Evolutionary conservation across 1,140 invertebrate species (phyloP), one percentile per base, ranked within the genome.

Genomic region (Rhysida immarginata): DNA sequence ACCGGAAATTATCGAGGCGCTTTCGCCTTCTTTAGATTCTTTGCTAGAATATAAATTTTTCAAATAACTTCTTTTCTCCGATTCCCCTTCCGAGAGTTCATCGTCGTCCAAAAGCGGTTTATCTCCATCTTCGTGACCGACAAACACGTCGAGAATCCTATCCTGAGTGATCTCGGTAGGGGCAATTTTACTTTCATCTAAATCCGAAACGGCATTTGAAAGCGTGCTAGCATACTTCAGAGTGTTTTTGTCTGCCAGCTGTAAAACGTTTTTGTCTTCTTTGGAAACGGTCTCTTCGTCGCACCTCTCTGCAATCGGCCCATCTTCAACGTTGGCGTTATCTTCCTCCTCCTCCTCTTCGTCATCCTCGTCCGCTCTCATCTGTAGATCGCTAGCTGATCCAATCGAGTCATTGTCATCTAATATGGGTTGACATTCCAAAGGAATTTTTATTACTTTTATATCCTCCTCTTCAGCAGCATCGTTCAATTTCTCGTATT

Each of bases 61-160:
- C 5, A 11, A 13, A 13, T 8, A 5, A 11, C 8, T 5, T 46
- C 18, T 16, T 46, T 20, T 20, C 26, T 49, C 43, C 26, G 18
- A 43, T 35, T 8, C 58, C 55, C 50, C 42, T 35, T 64, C 63
- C 16, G 59, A 60, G n/a, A 87, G 66, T 64, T 87, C 84, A 66
- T 88, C 84, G 61, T 90, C 85, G 26, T 85, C 71, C 1, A 89
- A 66, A 11, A 90, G 66, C 1, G 85, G 85, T 59, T 79, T 78
- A 57, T 85, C 83, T 1, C 85, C 85, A 61, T 87, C 86, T 55
- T 83, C 79, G 69, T 88, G 84, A 0, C 82, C 83, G 1, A 85
- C 78, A 49, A 85, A 76, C 42, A 71, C 61, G 60, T 74, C 73
- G 63, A 64, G 23, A 8, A 27, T 79, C 77, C 57, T 71, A 70